Conservation (phyloP, 2,888 invertebrate genomes). For the Nemotelus nigrinus region DNA sequence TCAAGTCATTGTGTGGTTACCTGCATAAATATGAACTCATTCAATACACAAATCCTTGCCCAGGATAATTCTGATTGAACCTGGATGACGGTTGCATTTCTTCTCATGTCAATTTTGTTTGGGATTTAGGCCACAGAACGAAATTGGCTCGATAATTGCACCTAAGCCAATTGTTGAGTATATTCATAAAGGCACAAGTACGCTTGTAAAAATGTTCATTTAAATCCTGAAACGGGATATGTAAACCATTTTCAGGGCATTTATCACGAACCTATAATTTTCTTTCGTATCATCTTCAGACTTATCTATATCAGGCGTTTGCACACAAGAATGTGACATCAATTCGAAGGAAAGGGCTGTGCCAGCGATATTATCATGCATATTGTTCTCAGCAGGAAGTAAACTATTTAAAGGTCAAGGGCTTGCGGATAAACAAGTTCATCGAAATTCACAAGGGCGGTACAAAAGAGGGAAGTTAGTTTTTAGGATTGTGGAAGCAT, state of each 20-base stretch:
- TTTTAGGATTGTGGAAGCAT: not conserved
- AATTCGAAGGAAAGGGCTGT: not conserved
- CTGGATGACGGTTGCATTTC: conserved; percentile 15
- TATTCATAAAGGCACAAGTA: not conserved
- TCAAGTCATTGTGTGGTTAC: conserved; percentile 1
- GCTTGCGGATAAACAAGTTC: conserved; percentile 24
- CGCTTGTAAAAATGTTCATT: not conserved
- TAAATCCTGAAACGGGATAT: conserved; percentile 15
- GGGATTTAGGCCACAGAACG: not conserved
- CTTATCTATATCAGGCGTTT: not conserved
- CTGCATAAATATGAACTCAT: not conserved
- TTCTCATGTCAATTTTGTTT: conserved; percentile 12
- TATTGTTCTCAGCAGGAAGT: conserved; percentile 26
- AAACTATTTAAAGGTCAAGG: conserved; percentile 34
- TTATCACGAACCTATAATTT: conserved; percentile 13
- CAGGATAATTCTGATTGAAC: not conserved
- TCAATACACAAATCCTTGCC: not conserved
- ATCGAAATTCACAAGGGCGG: conserved; percentile 12
- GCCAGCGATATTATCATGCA: not conserved
- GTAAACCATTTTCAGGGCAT: too few relatives aligned
- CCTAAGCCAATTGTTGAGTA: conserved; percentile 21
- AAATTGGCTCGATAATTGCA: conserved; percentile 15
- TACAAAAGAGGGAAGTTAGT: not conserved
- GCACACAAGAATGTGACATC: not conserved
- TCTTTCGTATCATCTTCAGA: conserved; percentile 11